Base-by-base conservation (phyloP, 2,797 vertebrate species). In the Perdix hodgsoniae region DNA sequence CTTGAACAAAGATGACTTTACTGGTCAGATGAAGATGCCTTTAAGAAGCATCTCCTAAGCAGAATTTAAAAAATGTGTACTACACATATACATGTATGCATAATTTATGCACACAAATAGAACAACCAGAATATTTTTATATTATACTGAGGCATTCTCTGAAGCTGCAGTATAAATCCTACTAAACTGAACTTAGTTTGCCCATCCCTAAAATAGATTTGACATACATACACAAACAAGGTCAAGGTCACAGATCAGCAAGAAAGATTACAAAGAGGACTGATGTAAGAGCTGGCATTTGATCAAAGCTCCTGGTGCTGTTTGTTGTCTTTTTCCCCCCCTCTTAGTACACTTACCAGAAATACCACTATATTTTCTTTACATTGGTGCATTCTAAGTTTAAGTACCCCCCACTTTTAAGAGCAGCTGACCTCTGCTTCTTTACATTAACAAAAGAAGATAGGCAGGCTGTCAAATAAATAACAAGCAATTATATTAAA, bases 261-360 rank as follows among this genome's bases (percentile, higher is more conserved):
- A 90, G 95, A 93, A 97, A 98, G 98, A 98, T 98, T 98, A 97
- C 95, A 95, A 97, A 95, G 90, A 96, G 94, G 97, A 98, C 98
- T 98, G 98, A 98, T 97, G 98, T 98, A 99, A 99, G 98, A 98
- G 98, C 98, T 99, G 98, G 98, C 98, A 98, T 98, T 97, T 98
- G 98, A 98, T 98, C 98, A 98, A 98, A 98, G 98, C 98, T 97
- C 52, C 52, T n/a, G 52, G 31, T 56, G 18, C 29, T 56, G 52
- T 10, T n/a, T 56, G 29, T 16, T n/a, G 19, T n/a, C n/a, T 54
- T 52, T 54, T n/a, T 26, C 8, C 16, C 13, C 23, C 47, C 27
- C 50, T 31, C 97, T 96, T 73, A 96, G 91, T 88, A 93, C 47
- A 93, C 85, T 97, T 96, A 96, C 87, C 92, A 97, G 96, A 97